phyloP scores from a whole-genome alignment of 2,888 invertebrate genomes.

The Lysandra bellargus region DNA sequence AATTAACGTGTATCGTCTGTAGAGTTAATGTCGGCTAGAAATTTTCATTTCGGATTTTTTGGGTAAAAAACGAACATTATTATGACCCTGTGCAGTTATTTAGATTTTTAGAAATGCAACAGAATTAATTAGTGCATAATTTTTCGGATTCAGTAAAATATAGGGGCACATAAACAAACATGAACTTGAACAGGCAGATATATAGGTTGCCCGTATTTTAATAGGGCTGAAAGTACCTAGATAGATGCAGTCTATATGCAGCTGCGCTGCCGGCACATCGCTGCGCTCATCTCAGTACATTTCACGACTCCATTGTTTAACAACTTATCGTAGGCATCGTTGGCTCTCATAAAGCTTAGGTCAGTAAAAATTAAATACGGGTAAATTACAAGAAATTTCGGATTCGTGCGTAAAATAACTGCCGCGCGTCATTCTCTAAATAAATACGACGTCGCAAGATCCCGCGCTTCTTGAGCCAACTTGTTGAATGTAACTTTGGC shows the following conservation, averaged over 20 bases:
- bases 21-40: neutral
- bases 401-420: neutral
- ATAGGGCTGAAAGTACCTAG: slow-evolving; percentile 35
- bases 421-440: neutral
- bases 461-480: slow-evolving; percentile 23
- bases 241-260: slow-evolving; percentile 45
- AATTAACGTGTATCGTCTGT: neutral
- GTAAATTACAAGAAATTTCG: slow-evolving; percentile 3
- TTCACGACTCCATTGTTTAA: slow-evolving; percentile 25
- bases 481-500: slow-evolving; percentile 34
- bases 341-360: neutral
- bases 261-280: slow-evolving; percentile 39
- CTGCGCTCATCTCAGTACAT: slow-evolving; percentile 32
- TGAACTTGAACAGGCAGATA: slow-evolving; percentile 31
- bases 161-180: slow-evolving; percentile 21
- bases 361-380: neutral
- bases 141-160: neutral
- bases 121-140: neutral
- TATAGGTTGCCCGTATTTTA: slow-evolving; percentile 29
- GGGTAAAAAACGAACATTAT: neutral
- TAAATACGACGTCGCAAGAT: slow-evolving; percentile 21
- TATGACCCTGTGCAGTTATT: neutral
- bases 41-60: neutral
- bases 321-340: slow-evolving; percentile 11
- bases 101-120: neutral